Evolutionary conservation across 2,113 vertebrate genomes (phyloP).

Genomic region (Cinclus cinclus): DNA sequence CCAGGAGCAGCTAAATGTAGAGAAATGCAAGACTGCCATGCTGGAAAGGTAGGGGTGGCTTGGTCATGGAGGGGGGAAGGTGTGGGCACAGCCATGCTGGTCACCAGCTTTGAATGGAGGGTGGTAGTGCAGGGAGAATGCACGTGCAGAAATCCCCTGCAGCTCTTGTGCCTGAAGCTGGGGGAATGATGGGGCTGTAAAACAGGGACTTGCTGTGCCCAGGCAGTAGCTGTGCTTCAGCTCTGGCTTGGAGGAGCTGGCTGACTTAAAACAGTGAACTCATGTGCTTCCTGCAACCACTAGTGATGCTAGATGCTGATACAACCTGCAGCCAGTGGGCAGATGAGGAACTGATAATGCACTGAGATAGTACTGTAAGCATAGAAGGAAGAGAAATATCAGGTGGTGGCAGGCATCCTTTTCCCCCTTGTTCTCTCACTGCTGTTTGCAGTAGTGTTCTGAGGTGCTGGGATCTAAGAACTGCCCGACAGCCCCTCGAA

Average conservation of each 20-base stretch:
- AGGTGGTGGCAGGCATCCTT: not conserved
- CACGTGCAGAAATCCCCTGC: accelerated
- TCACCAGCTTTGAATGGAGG: not conserved
- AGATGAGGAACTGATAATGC: not conserved
- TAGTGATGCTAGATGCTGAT: not conserved
- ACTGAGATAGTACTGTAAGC: not conserved
- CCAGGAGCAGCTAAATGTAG: constrained; percentile 84
- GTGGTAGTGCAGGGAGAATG: not conserved
- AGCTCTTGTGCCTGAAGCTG: not conserved
- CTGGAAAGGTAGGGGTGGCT: constrained; percentile 83
- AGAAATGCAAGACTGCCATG: constrained; percentile 89
- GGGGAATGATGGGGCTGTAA: not conserved
- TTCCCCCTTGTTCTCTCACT: not conserved
- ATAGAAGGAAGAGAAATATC: not conserved
- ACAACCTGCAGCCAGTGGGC: not conserved
- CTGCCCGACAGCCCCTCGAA: not conserved
- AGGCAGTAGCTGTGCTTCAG: not conserved
- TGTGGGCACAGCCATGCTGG: not conserved
- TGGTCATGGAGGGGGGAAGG: not conserved
- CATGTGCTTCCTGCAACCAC: accelerated
- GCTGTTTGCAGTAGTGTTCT: not conserved
- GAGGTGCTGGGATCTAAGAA: not conserved
- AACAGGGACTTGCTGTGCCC: not conserved
- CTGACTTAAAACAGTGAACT: not conserved
- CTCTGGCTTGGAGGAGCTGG: not conserved